Base-by-base conservation (phyloP, 1,140 invertebrate genomes). In the Lepidurus apus region DNA sequence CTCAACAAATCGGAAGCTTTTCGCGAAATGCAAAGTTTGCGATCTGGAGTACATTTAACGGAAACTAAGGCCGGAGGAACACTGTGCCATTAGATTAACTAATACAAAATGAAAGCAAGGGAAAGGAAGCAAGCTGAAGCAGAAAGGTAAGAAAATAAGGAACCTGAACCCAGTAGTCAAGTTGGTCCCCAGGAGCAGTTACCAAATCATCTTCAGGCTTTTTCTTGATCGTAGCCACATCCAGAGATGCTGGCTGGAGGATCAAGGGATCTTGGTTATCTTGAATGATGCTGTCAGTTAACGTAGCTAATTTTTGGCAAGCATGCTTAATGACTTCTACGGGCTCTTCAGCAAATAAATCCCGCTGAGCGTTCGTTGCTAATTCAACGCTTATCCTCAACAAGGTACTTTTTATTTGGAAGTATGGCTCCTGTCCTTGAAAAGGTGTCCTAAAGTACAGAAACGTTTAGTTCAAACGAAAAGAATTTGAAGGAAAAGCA, bases 281-380 rank as follows among this genome's bases (percentile, higher is more conserved):
- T 84, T 94, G 92, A 80, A 97, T 93, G 80, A 98, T 91, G 82
- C 91, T 91, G 87, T 97, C 94, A 78, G 94, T 93, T 45, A 95
- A 85, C 78, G 90, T 88, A 9, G 91, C 90, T 45, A 96, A 85
- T 81, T 90, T 88, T 77, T 88, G 87, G 79, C 93, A 94, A 79
- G 89, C 89, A 21, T 88, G 88, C 80, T 88, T 87, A 73, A 95
- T 93, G 79, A 80, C 79, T 73, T 91, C 88, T 77, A 93, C 89
- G 11, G 93, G 91, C 81, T 91, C 90, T 81, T 94, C 93, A 1
- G 92, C 93, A 86, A 95, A 95, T 81, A 91, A 89, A 84, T 95
- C 95, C 74, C 93, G 87, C 84, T 95, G 93, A 8, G 93, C 93
- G 82, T 91, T 92, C 0, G 93, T 95, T 9, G 94, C 93, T 85